Evolutionary conservation across 2,797 vertebrate genomes (phyloP).

Genomic region (Calcarius lapponicus): DNA sequence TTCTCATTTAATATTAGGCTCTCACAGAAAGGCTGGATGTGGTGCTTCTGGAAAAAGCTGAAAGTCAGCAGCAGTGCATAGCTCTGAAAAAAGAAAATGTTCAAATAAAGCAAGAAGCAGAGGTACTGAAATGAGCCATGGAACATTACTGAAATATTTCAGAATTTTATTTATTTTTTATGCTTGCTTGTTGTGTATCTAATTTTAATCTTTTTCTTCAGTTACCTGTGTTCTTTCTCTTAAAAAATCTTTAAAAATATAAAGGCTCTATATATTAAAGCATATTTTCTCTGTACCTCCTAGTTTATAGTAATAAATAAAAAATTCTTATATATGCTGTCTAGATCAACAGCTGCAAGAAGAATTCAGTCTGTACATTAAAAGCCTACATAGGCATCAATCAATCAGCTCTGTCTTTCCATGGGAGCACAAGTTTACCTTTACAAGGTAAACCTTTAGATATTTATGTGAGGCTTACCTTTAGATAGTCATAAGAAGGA

Average conservation of each 20-base stretch:
- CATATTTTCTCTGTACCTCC: neutral
- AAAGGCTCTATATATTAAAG: neutral
- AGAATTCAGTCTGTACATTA: neutral
- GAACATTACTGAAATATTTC: neutral
- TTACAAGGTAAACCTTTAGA: neutral
- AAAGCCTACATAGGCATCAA: neutral
- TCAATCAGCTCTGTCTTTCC: neutral
- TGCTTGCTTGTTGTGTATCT: neutral
- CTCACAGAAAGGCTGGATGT: constrained; percentile 88
- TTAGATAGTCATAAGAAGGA: neutral
- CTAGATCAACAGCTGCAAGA: neutral
- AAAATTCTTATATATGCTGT: neutral
- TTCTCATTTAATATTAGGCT: constrained; percentile 79
- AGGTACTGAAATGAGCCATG: constrained; percentile 74
- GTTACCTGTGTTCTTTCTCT: neutral
- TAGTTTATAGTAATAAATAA: neutral
- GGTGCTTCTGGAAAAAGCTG: constrained; percentile 93
- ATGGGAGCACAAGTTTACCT: neutral
- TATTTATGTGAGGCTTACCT: neutral
- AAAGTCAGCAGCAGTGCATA: constrained; percentile 86
- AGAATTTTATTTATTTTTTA: neutral
- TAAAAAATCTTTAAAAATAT: neutral
- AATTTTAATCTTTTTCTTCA: neutral
- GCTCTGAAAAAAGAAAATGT: constrained; percentile 85
- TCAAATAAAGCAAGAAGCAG: constrained; percentile 81